Conservation (phyloP, 2,113 vertebrate genomes). For the Gopherus evgoodei region DNA sequence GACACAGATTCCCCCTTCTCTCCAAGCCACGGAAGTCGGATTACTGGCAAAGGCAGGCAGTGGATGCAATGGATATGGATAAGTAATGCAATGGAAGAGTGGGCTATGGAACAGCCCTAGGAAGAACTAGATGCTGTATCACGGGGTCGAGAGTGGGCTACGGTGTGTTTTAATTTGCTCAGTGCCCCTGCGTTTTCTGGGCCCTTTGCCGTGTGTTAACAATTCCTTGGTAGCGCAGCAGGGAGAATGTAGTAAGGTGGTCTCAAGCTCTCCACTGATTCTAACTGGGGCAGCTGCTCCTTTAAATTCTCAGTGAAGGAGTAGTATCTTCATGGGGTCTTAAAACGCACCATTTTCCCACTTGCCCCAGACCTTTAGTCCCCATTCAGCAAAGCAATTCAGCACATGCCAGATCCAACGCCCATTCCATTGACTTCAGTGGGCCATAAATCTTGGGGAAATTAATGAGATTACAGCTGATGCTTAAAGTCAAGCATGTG, state of each 20-base stretch:
- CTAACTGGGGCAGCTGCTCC: neutral
- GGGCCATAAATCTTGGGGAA: neutral
- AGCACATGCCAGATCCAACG: neutral
- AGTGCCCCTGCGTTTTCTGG: neutral
- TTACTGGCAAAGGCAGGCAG: neutral
- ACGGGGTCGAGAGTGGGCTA: neutral
- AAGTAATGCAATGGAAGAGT: neutral
- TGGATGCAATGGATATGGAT: neutral
- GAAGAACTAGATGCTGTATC: neutral
- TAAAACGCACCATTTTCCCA: neutral
- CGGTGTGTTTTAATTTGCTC: neutral
- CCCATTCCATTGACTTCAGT: neutral
- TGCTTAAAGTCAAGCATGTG: neutral
- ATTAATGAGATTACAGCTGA: neutral
- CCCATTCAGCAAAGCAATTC: neutral
- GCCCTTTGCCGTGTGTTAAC: neutral
- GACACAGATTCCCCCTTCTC: constrained; percentile 29
- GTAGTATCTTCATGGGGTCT: neutral
- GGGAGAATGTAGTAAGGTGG: neutral
- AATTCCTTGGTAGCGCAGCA: neutral
- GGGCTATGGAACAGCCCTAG: constrained; percentile 16
- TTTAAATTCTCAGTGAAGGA: neutral
- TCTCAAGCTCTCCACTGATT: neutral
- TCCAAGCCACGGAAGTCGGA: constrained; percentile 36
- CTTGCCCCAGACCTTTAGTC: neutral